Base-by-base conservation (phyloP, 2,888 invertebrate species). In the Hecatera dysodea region DNA sequence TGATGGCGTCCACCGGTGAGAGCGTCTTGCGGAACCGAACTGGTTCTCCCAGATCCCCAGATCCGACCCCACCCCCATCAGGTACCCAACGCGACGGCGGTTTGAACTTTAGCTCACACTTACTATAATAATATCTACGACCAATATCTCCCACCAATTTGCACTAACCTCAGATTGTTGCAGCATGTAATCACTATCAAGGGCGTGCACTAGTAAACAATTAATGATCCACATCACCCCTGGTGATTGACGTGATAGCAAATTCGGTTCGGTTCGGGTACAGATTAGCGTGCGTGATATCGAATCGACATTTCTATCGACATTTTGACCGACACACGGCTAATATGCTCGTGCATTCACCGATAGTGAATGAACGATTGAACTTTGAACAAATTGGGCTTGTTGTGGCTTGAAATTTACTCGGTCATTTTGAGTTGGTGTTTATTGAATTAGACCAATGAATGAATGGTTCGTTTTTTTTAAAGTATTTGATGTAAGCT, bases 271-370 rank as follows among this genome's bases (percentile, higher is more conserved):
- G 42, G 19, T 6, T n/a, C 11, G 44, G 57, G 33, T n/a, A 29
- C 29, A 11, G 53, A 57, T 69, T 44, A 44, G 42, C 48, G 36
- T 15, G 2, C 27, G 44, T 65, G 46, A 75, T 63, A 24, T 57
- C 48, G 24, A 39, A 55, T 42, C 48, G 46, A 60, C 29, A 55
- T 48, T 63, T 24, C 46, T 29, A 48, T 39, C 46, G 67, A 48
- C 48, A 39, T 46, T 52, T 61, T 52, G 39, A 48, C 65, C n/a
- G 71, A 70, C 22, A 67, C 33, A 4, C 17, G 22, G 27, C 56
- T 69, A 71, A 52, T 72, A 53, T n/a, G 24, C 27, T n/a, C n/a
- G n/a, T 53, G 44, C 52, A 17, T 63, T n/a, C n/a, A n/a, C n/a
- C 44, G 19, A n/a, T n/a, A n/a, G 52, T 39, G 24, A 53, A 39